phyloP scores from a whole-genome alignment of 2,888 invertebrate genomes.

The Elegia similella region DNA sequence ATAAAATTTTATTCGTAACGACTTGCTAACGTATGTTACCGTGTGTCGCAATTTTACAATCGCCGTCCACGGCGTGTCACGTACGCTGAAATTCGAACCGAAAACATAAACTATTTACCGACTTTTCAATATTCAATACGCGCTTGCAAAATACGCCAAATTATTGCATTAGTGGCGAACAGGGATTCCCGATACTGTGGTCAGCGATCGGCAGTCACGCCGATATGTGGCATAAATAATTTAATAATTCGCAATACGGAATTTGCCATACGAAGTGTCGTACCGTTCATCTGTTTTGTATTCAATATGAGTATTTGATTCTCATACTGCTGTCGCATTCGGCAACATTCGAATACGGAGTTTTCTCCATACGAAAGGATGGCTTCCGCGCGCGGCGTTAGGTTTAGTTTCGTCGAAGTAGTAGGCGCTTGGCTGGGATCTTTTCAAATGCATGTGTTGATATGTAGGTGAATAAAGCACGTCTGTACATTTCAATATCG shows the following conservation, averaged over 20 bases:
- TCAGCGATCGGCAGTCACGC: constrained; percentile 73
- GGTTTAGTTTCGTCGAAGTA: constrained; percentile 50
- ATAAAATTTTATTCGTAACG: constrained; percentile 67
- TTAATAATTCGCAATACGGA: constrained; percentile 82
- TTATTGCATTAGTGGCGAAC: constrained; percentile 80
- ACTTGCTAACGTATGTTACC: constrained; percentile 71
- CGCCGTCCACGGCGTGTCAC: constrained; percentile 65
- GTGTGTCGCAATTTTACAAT: constrained; percentile 74
- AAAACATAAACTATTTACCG: constrained; percentile 80
- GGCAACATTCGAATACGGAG: constrained; percentile 60
- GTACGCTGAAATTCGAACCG: constrained; percentile 76
- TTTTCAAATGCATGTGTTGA: constrained; percentile 75
- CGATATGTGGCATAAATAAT: constrained; percentile 81
- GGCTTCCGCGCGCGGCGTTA: constrained; percentile 53
- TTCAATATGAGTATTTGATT: constrained; percentile 81
- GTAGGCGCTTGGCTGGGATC: constrained; percentile 54
- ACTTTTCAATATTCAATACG: constrained; percentile 80
- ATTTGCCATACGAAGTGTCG: constrained; percentile 78
- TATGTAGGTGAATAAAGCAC: constrained; percentile 82
- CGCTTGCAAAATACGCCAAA: constrained; percentile 82
- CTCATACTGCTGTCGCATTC: constrained; percentile 79
- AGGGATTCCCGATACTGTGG: constrained; percentile 82
- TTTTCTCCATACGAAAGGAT: constrained; percentile 57
- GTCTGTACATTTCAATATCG: constrained; percentile 81
- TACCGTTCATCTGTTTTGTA: constrained; percentile 78